Conservation (phyloP, 1,140 invertebrate genomes). For the Meteorus sp. region DNA sequence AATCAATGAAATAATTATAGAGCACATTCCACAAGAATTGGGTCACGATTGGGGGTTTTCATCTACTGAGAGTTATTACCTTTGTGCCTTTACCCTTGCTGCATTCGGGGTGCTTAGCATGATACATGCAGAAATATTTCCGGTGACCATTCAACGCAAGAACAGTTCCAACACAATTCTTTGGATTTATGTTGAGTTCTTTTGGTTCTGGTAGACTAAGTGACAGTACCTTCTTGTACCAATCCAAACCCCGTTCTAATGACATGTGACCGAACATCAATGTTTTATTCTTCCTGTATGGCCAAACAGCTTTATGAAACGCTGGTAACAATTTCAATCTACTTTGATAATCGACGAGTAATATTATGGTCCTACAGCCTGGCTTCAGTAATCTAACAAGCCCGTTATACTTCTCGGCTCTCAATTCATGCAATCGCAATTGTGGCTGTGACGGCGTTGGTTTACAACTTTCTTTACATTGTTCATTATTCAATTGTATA, state of each 20-base stretch:
- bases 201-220: constrained; percentile 79
- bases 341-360: constrained; percentile 87
- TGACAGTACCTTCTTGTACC: constrained; percentile 89
- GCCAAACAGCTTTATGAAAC: constrained; percentile 93
- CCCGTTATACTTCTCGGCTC: constrained; percentile 94
- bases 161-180: constrained; percentile 97
- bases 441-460: constrained; percentile 62
- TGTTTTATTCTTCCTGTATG: constrained; percentile 89
- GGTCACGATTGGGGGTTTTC: too few species aligned
- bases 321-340: constrained; percentile 83
- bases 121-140: constrained; percentile 98
- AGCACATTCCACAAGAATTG: neutral
- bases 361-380: constrained; percentile 89
- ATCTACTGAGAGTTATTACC: too few species aligned
- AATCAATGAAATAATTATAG: constrained; percentile 28
- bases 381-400: constrained; percentile 91
- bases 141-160: constrained; percentile 92
- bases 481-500: constrained; percentile 65
- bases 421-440: constrained; percentile 85
- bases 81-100: constrained; percentile 61
- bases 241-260: constrained; percentile 86
- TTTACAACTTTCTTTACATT: constrained; percentile 55
- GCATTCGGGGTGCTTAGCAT: constrained; percentile 84
- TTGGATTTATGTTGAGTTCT: constrained; percentile 89
- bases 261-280: constrained; percentile 92